Evolutionary conservation across 2,797 vertebrate species (phyloP).

Genomic region (Avahi laniger): DNA sequence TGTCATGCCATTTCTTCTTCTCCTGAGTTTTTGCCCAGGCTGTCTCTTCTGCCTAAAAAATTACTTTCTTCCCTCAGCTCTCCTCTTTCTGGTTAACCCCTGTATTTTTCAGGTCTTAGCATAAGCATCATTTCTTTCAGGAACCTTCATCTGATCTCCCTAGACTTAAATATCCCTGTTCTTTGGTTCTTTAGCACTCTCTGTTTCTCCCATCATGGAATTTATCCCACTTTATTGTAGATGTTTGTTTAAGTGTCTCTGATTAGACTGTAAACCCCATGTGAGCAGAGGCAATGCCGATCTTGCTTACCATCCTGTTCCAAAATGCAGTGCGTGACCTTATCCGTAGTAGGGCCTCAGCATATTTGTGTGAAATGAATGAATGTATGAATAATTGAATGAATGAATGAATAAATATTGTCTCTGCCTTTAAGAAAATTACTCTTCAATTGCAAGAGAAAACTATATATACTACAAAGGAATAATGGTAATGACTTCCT

Average conservation of each 20-base stretch:
- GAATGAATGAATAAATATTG: not conserved
- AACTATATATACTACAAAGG: not conserved
- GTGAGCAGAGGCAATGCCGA: not conserved
- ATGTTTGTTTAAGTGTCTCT: not conserved
- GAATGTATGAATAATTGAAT: not conserved
- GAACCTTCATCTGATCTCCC: not conserved
- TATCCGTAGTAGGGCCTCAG: not conserved
- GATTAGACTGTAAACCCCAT: not conserved
- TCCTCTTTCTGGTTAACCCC: not conserved
- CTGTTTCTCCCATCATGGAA: not conserved
- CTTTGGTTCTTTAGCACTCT: not conserved
- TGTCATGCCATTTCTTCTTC: not conserved
- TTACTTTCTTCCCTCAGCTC: not conserved
- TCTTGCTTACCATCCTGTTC: not conserved
- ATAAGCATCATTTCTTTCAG: not conserved
- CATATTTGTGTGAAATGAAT: not conserved
- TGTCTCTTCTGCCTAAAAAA: not conserved
- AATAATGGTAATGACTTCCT: not conserved
- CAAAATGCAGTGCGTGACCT: not conserved
- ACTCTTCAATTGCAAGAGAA: not conserved
- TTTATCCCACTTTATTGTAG: not conserved
- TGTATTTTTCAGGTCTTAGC: not conserved
- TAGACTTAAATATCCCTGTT: not conserved
- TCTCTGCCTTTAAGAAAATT: slow-evolving; percentile 18
- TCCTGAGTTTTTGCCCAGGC: not conserved